Conservation (phyloP, 2,113 vertebrate genomes). For the Athene noctua region DNA sequence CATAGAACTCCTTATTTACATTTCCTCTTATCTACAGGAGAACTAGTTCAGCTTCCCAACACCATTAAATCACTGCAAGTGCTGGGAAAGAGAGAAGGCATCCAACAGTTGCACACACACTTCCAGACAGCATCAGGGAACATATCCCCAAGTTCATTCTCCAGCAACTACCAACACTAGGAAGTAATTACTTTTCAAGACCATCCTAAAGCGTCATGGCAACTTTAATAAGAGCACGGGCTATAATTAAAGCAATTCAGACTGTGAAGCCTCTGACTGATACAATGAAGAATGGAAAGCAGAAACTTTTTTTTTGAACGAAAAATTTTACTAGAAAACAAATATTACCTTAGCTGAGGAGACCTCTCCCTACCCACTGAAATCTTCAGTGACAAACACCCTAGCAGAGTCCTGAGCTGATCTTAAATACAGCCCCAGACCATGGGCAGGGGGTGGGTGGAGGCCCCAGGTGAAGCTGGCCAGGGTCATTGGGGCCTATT, state of each 20-base stretch:
- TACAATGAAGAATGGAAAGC: background rate
- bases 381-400: background rate
- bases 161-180: background rate
- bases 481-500: background rate
- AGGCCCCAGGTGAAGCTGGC: background rate
- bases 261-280: background rate
- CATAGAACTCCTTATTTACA: background rate
- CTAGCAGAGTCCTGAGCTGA: rapidly evolving
- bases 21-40: background rate
- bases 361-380: background rate
- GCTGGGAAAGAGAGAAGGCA: background rate
- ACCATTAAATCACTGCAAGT: background rate
- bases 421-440: background rate
- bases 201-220: background rate
- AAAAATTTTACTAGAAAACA: background rate
- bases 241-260: background rate
- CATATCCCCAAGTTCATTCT: background rate
- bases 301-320: background rate
- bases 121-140: background rate
- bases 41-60: background rate
- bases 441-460: background rate
- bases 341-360: background rate
- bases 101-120: background rate
- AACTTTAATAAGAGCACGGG: background rate
- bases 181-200: background rate